Evolutionary conservation across 2,113 vertebrate species (phyloP).

Genomic region (Solenodon paradoxus): DNA sequence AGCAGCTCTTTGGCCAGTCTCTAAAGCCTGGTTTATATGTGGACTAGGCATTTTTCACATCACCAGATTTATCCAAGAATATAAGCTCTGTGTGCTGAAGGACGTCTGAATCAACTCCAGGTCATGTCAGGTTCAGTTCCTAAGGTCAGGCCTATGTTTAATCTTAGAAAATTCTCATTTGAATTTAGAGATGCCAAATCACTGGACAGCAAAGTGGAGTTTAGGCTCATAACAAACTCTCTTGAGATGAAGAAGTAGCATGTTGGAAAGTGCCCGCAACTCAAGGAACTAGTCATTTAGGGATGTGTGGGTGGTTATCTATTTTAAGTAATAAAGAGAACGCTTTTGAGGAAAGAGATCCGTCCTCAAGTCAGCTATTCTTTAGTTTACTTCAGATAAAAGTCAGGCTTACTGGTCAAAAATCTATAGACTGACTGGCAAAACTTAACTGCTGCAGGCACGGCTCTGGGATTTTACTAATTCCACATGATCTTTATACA

Average conservation of each 20-base stretch:
- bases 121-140: neutral
- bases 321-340: neutral
- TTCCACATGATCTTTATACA: neutral
- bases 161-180: constrained; percentile 4
- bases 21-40: neutral
- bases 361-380: neutral
- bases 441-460: neutral
- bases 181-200: neutral
- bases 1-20: neutral
- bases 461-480: neutral
- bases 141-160: neutral
- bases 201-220: neutral
- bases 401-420: neutral
- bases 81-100: neutral
- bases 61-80: neutral
- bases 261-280: neutral
- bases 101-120: neutral
- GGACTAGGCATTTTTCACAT: neutral
- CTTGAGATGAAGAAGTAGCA: neutral
- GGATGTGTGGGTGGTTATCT: neutral
- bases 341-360: neutral
- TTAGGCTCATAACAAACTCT: neutral
- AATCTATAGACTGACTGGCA: neutral
- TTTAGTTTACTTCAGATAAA: too few relatives aligned
- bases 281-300: neutral